phyloP scores from a whole-genome alignment of 2,797 vertebrate species.

The Phrynocephalus guinanensis region DNA sequence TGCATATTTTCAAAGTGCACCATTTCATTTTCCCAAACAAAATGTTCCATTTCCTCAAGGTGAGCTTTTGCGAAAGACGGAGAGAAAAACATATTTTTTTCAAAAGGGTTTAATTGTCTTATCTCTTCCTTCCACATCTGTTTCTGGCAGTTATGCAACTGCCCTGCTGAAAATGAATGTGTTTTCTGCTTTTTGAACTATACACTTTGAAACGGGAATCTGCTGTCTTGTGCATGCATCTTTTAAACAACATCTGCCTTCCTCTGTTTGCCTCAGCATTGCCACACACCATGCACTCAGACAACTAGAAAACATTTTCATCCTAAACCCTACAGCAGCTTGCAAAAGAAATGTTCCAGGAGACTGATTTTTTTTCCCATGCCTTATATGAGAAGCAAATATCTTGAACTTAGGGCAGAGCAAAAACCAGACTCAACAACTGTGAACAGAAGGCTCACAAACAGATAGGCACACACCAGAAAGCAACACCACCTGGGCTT shows the following conservation, averaged over 20 bases:
- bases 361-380: conserved; percentile 14
- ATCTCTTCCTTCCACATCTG: conserved; percentile 1
- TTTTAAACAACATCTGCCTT: conserved; percentile 30
- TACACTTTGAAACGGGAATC: conserved; percentile 33
- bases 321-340: conserved; percentile 7
- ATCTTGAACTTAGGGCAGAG: not conserved
- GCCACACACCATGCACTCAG: conserved; percentile 32
- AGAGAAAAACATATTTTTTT: not conserved
- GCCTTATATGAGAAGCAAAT: not conserved
- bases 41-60: conserved; percentile 25
- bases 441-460: too few species aligned
- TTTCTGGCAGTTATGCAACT: conserved; percentile 15
- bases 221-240: not conserved
- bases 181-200: conserved; percentile 42
- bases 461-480: too few species aligned
- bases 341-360: conserved; percentile 6
- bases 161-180: not conserved
- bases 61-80: conserved; percentile 24
- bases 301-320: not conserved
- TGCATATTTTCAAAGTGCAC: conserved; percentile 28
- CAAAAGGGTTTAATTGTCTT: conserved; percentile 38
- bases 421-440: not conserved
- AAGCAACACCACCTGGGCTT: too few species aligned
- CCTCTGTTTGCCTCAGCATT: conserved; percentile 40
- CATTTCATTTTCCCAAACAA: conserved; percentile 15